Base-by-base conservation (phyloP, 2,113 vertebrate species). In the Cyrtonyx montezumae region DNA sequence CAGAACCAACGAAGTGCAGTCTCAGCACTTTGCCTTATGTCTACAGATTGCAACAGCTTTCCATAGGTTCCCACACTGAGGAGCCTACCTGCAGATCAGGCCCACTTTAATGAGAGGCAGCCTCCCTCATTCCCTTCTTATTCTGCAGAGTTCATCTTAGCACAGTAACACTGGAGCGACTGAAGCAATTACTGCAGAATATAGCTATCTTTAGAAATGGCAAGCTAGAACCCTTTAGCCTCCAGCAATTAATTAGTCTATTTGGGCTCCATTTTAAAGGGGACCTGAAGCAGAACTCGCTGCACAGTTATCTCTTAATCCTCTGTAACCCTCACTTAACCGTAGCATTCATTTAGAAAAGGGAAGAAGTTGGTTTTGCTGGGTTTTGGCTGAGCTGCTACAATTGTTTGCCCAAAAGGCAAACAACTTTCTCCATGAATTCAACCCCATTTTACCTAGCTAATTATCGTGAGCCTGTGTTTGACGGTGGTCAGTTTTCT, bases 191-290 rank as follows among this genome's bases (percentile, higher is more conserved):
- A 87, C 51, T 84, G 79, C 37, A 91, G 69, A 84, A 88, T 19
- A 59, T 19, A 59, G 45, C 8, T 89, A 95, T 94, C 95, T 92
- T 94, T 95, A 93, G 83, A 83, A 83, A 85, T 26, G 11, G 62
- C 37, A 88, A 92, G 84, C 75, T 28, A 70, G 84, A 94, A 87
- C 65, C 84, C 21, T 75, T 80, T 84, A 61, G 77, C 95, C 84
- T 92, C 66, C 26, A 93, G 82, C 48, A 65, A 84, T 66, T 90
- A 92, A 94, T 84, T 93, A 91, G 84, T 76, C 76, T 96, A 88
- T 69, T 66, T 92, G 75, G 85, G 75, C 70, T 89, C 28, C 32
- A 45, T 53, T 91, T 90, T 67, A 48, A 93, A 92, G 79, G 91
- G 58, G 28, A 87, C 59, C 37, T 63, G 43, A 20, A 91, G 77